A percentile compares a stretch with the other conserved stretches of the same genome.
These are phyloP conservation scores for Pomacea maculata DNA, from an alignment of 1,140 invertebrate genomes.

Conservation along the genomic window DNA sequence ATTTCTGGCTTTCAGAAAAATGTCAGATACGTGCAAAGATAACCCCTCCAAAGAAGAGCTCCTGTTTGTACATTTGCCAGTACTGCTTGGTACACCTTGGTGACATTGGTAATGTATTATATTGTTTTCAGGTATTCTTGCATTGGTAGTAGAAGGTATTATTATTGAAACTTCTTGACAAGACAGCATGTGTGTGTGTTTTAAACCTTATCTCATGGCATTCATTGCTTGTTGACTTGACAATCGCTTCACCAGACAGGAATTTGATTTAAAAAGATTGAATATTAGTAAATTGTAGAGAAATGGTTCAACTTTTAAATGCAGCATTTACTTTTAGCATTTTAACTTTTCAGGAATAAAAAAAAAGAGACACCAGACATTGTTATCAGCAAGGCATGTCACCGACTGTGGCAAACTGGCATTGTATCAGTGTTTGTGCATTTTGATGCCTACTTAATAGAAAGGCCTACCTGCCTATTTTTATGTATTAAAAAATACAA, in stretches of 20 bases:
- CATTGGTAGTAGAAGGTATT: too few species aligned
- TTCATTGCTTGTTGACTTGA: too few species aligned
- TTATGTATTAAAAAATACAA: too few species aligned
- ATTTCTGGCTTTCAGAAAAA: slow-evolving; percentile 47
- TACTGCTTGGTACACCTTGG: slow-evolving; percentile 88
- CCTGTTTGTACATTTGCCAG: slow-evolving; percentile 84
- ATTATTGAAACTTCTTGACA: too few species aligned
- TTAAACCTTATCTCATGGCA: too few species aligned
- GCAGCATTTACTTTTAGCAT: too few species aligned
- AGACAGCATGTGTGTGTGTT: too few species aligned
- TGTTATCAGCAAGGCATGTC: not conserved
- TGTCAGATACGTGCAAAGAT: slow-evolving; percentile 65
- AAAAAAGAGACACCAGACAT: not conserved
- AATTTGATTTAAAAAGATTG: too few species aligned
- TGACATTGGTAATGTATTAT: slow-evolving; percentile 71
- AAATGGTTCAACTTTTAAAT: too few species aligned
- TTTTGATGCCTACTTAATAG: not conserved
- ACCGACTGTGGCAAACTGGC: not conserved
- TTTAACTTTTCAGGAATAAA: not conserved
- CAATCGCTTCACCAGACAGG: too few species aligned
- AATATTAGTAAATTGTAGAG: too few species aligned
- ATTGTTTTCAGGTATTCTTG: not conserved
- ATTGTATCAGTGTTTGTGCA: not conserved
- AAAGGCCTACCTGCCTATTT: too few species aligned
- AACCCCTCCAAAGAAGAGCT: slow-evolving; percentile 74